Evolutionary conservation across 92 coral and sea anemone species (phyloP).

Genomic region (Epizoanthus ramosus): DNA sequence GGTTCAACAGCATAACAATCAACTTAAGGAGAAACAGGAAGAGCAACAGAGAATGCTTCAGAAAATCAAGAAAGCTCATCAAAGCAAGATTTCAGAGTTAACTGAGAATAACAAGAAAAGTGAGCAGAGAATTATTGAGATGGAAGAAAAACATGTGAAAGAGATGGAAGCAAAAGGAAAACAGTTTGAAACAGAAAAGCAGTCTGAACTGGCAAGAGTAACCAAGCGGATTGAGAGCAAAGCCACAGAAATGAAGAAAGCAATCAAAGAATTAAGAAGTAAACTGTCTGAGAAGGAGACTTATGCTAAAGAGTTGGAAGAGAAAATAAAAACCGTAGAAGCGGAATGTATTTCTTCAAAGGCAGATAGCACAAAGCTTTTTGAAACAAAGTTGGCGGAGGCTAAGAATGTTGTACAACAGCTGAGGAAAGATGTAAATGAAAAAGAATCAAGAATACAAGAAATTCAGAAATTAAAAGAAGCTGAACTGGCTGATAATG

Average conservation of each 20-base stretch:
- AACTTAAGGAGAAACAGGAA: slow-evolving; percentile 85
- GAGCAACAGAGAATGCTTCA: slow-evolving; percentile 79
- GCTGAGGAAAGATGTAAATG: slow-evolving; percentile 59
- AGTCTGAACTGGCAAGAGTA: slow-evolving; percentile 87
- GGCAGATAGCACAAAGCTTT: slow-evolving; percentile 55
- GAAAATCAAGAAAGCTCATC: slow-evolving; percentile 70
- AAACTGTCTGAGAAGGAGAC: slow-evolving; percentile 88
- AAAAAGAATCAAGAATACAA: slow-evolving; percentile 61
- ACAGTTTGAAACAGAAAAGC: slow-evolving; percentile 82
- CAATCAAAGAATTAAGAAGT: slow-evolving; percentile 88
- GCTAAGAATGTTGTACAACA: slow-evolving; percentile 54
- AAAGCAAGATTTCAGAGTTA: slow-evolving; percentile 72
- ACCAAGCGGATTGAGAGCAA: slow-evolving; percentile 92
- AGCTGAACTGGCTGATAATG: slow-evolving; percentile 57
- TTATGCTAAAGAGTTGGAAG: slow-evolving; percentile 73
- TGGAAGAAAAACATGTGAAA: slow-evolving; percentile 75
- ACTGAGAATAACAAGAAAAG: slow-evolving; percentile 67
- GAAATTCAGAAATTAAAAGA: slow-evolving; percentile 58
- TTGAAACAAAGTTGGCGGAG: slow-evolving; percentile 63
- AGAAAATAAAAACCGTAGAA: slow-evolving; percentile 63
- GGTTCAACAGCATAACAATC: slow-evolving; percentile 83
- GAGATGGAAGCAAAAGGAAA: slow-evolving; percentile 72
- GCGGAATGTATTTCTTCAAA: slow-evolving; percentile 59
- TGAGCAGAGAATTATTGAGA: slow-evolving; percentile 73
- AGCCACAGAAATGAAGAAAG: slow-evolving; percentile 92